Evolutionary conservation across 2,888 invertebrate species (phyloP), one percentile per base, ranked within the genome.

Genomic region (Mythimna lalbum): DNA sequence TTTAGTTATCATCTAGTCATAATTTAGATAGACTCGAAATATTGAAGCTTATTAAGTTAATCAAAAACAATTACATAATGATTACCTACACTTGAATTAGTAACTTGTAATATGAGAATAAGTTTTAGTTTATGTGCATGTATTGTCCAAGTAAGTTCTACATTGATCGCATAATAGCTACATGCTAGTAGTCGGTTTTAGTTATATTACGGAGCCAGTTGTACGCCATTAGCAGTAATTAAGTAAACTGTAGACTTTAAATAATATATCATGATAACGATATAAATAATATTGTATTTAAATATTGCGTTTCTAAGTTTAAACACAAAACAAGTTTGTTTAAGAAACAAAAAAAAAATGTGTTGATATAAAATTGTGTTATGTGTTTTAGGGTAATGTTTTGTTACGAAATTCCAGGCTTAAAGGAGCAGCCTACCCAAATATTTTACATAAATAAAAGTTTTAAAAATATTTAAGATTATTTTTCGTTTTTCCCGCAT

Each of bases 1-100:
- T 76, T 73, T 78, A 75, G 57, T 52, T 78, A 77, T 82, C 85
- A 85, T 88, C 88, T 88, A 88, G 88, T 88, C 88, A 88, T 87
- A 84, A 80, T 78, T 73, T 82, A 85, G 83, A 82, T 84, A 86
- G 84, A 82, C 81, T 81, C 80, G 77, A 81, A 78, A 77, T 76
- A 82, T 76, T 69, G 53, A 80, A 79, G 59, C 65, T 71, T 73
- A 69, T 49, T 19, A 50, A 43, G 70, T 57, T 66, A 64, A 43
- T 59, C 39, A 27, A 70, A 61, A 67, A 69, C 53, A 78, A 66
- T 66, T 63, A 65, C 57, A 77, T 70, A 65, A 65, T 69, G 61
- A 47, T 56, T 31, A n/a, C n/a, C n/a, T n/a, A 61, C 53, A 74
- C 61, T 67, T 69, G 61, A 66, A 59, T 55, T 33, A 65, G 53